Conservation (phyloP, 2,888 invertebrate genomes). For the Taphrorychus bicolor region DNA sequence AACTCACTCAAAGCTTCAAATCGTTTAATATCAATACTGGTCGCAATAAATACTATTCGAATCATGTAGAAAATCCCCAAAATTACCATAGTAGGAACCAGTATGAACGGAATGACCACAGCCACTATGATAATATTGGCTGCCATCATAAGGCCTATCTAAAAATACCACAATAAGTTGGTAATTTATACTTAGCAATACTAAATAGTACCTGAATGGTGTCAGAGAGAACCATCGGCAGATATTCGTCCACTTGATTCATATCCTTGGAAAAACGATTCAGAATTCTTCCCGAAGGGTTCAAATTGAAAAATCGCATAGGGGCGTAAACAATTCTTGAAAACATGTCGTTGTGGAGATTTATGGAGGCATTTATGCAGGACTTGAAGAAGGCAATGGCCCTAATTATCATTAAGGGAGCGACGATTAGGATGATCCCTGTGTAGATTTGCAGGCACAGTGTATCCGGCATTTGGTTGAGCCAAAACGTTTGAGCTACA, state of each 20-base stretch:
- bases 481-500: neutral
- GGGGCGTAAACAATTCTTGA: slow-evolving; percentile 66
- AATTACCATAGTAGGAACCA: slow-evolving; percentile 70
- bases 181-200: too few species aligned
- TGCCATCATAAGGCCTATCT: slow-evolving; percentile 44
- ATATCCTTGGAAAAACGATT: slow-evolving; percentile 76
- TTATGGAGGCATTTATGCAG: slow-evolving; percentile 62
- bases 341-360: slow-evolving; percentile 62
- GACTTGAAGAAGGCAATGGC: slow-evolving; percentile 62
- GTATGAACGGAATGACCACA: slow-evolving; percentile 53
- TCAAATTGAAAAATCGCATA: slow-evolving; percentile 71
- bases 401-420: slow-evolving; percentile 57
- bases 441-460: slow-evolving; percentile 45
- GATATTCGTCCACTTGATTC: slow-evolving; percentile 62
- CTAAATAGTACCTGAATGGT: slow-evolving; percentile 51
- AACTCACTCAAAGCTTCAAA: slow-evolving; percentile 63
- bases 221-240: slow-evolving; percentile 51
- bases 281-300: slow-evolving; percentile 67
- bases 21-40: slow-evolving; percentile 74
- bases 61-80: slow-evolving; percentile 68
- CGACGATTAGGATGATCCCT: slow-evolving; percentile 48
- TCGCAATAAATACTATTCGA: slow-evolving; percentile 71
- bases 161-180: too few species aligned
- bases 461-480: neutral
- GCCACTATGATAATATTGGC: slow-evolving; percentile 52